Evolutionary conservation across 2,113 vertebrate species (phyloP).

Genomic region (Thermophis baileyi): DNA sequence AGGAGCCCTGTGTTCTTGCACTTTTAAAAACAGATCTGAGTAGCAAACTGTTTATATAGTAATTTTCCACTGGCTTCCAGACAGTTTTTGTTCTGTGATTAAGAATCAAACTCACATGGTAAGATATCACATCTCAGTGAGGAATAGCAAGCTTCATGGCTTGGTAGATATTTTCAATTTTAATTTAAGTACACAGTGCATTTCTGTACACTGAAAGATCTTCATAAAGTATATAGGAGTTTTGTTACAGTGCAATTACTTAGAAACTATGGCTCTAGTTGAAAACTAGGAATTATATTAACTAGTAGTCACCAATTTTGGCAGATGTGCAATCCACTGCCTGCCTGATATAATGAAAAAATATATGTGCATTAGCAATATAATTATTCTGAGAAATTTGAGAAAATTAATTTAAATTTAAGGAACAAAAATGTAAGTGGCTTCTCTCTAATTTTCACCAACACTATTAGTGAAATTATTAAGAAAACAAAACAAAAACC

Average conservation of each 20-base stretch:
- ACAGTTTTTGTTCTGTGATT: background rate
- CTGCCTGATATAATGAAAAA: background rate
- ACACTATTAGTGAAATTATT: background rate
- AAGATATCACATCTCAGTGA: background rate
- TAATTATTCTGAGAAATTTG: background rate
- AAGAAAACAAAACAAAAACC: background rate
- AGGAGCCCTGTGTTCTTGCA: background rate
- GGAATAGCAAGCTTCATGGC: background rate
- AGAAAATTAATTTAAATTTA: background rate
- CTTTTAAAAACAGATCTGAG: constrained; percentile 15
- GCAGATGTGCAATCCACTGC: background rate
- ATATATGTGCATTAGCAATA: background rate
- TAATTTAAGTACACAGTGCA: background rate
- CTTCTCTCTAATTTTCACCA: background rate
- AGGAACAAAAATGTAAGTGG: background rate
- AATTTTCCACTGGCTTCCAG: background rate
- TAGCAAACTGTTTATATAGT: background rate
- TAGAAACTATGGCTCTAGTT: background rate
- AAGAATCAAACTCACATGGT: background rate
- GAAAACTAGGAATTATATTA: background rate
- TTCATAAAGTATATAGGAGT: background rate
- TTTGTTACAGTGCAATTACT: background rate
- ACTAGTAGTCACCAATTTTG: background rate
- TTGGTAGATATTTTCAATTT: background rate
- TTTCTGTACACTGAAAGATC: background rate